Evolutionary conservation across 2,888 invertebrate species (phyloP).

Genomic region (Liodrosophila aerea): DNA sequence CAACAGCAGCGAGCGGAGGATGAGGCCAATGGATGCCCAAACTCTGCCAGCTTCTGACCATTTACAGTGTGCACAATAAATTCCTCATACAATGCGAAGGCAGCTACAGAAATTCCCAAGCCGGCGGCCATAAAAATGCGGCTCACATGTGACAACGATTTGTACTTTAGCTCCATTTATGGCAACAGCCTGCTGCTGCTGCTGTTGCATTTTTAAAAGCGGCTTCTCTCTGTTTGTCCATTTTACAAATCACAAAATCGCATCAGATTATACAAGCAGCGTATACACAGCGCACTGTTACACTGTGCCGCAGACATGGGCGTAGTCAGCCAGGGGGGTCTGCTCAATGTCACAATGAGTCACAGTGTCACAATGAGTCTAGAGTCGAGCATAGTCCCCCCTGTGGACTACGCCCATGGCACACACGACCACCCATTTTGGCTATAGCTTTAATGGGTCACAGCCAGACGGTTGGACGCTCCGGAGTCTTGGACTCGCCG

Average conservation of each 20-base stretch:
- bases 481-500: too few relatives aligned
- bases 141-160: conserved; percentile 82
- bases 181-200: conserved; percentile 43
- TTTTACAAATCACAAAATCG: conserved; percentile 68
- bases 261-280: conserved; percentile 68
- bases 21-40: conserved; percentile 36
- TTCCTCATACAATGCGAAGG: conserved; percentile 55
- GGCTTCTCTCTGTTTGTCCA: conserved; percentile 35
- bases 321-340: background rate
- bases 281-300: conserved; percentile 1
- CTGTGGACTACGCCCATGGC: too few relatives aligned
- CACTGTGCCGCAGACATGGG: too few relatives aligned
- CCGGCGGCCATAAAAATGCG: conserved; percentile 81
- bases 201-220: conserved; percentile 49
- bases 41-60: conserved; percentile 57
- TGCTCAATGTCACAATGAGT: too few relatives aligned
- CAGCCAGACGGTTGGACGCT: background rate
- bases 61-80: conserved; percentile 71
- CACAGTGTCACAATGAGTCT: too few relatives aligned
- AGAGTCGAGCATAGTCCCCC: too few relatives aligned
- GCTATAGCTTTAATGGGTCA: conserved; percentile 33
- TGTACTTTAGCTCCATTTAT: conserved; percentile 82
- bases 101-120: conserved; percentile 77
- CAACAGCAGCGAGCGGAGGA: conserved; percentile 13
- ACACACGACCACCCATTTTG: conserved; percentile 35